Evolutionary conservation across 2,797 vertebrate genomes (phyloP).

Genomic region (Chelmon rostratus): DNA sequence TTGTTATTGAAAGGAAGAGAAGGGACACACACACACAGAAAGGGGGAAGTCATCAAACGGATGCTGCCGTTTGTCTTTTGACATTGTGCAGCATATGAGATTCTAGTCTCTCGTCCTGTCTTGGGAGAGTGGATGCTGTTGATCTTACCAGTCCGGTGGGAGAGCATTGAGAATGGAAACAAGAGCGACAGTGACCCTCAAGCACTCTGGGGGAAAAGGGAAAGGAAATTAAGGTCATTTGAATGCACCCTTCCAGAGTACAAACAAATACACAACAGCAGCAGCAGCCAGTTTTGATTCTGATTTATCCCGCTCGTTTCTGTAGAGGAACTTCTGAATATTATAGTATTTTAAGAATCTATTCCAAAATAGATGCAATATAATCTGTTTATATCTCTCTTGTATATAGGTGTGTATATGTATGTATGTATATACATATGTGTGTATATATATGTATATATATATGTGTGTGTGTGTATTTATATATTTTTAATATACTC

Average conservation of each 20-base stretch:
- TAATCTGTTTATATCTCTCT: too few relatives aligned
- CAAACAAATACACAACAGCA: conserved; percentile 52
- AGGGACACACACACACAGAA: conserved; percentile 15
- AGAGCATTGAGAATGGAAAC: conserved; percentile 55
- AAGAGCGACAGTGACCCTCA: conserved; percentile 43
- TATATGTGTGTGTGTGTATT: too few relatives aligned
- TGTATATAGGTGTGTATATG: too few relatives aligned
- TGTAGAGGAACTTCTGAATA: background rate
- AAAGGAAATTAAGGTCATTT: conserved; percentile 65
- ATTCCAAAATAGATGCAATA: background rate
- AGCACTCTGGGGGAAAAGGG: conserved; percentile 16
- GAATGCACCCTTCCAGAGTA: conserved; percentile 22
- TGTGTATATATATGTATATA: too few relatives aligned
- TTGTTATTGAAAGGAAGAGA: conserved; percentile 71
- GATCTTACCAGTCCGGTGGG: conserved; percentile 53
- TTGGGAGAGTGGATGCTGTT: conserved; percentile 50
- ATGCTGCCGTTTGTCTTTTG: conserved; percentile 59
- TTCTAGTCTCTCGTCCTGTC: conserved; percentile 29
- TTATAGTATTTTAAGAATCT: background rate
- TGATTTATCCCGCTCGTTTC: conserved; percentile 1
- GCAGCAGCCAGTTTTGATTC: background rate
- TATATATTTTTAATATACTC: too few relatives aligned
- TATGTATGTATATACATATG: too few relatives aligned
- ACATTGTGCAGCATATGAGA: conserved; percentile 44
- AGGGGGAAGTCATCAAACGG: conserved; percentile 58